Evolutionary conservation across 2,888 invertebrate genomes (phyloP).

Genomic region (Steinernema carpocapsae): DNA sequence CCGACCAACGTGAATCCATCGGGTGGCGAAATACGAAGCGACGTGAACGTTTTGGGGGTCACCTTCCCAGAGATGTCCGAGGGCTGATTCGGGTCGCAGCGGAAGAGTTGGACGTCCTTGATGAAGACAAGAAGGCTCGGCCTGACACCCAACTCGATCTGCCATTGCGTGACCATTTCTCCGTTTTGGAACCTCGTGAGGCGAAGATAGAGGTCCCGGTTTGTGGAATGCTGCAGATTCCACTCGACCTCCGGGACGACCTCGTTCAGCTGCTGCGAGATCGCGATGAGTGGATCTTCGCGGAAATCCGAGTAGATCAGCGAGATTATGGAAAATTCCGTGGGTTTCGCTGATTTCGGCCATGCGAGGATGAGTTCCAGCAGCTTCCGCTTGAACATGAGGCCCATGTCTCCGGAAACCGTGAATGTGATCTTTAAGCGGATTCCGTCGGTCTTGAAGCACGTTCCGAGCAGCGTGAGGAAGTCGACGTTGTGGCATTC

Average conservation of each 20-base stretch:
- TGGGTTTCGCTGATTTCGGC: background rate
- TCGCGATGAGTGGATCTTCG: background rate
- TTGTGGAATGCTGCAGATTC: slow-evolving; percentile 7
- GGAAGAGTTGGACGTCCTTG: slow-evolving; percentile 14
- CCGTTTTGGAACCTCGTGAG: background rate
- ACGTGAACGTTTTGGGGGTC: background rate
- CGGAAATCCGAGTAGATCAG: slow-evolving; percentile 12
- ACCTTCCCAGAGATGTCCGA: background rate
- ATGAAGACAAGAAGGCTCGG: slow-evolving; percentile 4
- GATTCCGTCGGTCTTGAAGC: slow-evolving; percentile 12
- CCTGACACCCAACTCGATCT: slow-evolving; percentile 1
- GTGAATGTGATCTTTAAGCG: slow-evolving; percentile 17
- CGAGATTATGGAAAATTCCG: slow-evolving; percentile 6
- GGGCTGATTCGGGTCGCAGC: background rate
- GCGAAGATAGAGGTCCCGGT: background rate
- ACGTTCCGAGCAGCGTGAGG: background rate
- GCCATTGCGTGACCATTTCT: slow-evolving; percentile 5
- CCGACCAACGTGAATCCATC: background rate
- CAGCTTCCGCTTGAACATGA: background rate
- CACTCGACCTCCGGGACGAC: background rate
- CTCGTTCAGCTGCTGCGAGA: background rate
- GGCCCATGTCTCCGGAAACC: slow-evolving; percentile 7
- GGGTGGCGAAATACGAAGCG: background rate
- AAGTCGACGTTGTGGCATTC: slow-evolving; percentile 2
- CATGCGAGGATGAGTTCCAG: background rate